Evolutionary conservation across 2,113 vertebrate genomes (phyloP).

Genomic region (Tyto alba): DNA sequence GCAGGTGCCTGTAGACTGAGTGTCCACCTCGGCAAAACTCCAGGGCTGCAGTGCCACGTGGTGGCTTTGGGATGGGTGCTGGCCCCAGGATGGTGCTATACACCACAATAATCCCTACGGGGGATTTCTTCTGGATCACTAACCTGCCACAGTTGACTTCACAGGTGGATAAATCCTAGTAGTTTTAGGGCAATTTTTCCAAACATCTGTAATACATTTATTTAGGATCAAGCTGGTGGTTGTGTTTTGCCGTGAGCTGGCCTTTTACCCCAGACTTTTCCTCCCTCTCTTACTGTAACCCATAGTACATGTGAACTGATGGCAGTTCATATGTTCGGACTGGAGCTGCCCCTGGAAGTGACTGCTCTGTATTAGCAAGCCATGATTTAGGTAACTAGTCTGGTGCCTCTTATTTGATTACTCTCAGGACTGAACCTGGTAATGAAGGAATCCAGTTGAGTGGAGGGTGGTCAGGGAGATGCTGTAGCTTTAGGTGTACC

Average conservation of each 20-base stretch:
- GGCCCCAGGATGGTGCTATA: fast-evolving
- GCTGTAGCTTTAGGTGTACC: background rate
- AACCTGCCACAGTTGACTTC: background rate
- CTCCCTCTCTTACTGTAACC: background rate
- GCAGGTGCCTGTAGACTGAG: background rate
- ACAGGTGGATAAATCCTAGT: background rate
- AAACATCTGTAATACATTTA: background rate
- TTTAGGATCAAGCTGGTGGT: background rate
- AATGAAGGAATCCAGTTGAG: background rate
- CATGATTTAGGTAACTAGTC: background rate
- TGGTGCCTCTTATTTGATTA: background rate
- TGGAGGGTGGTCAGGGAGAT: background rate
- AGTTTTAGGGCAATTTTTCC: background rate
- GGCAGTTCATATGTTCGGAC: fast-evolving
- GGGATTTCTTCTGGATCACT: background rate
- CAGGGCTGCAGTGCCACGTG: fast-evolving
- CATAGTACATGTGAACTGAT: too few species aligned
- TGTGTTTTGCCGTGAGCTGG: background rate
- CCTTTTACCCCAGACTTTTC: background rate
- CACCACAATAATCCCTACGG: background rate
- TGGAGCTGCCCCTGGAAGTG: background rate
- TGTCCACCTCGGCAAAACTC: background rate
- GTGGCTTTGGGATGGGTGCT: background rate
- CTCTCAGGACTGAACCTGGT: background rate
- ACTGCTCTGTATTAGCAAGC: background rate